Conservation (phyloP, 2,797 vertebrate species). For the Ibycter americanus region DNA sequence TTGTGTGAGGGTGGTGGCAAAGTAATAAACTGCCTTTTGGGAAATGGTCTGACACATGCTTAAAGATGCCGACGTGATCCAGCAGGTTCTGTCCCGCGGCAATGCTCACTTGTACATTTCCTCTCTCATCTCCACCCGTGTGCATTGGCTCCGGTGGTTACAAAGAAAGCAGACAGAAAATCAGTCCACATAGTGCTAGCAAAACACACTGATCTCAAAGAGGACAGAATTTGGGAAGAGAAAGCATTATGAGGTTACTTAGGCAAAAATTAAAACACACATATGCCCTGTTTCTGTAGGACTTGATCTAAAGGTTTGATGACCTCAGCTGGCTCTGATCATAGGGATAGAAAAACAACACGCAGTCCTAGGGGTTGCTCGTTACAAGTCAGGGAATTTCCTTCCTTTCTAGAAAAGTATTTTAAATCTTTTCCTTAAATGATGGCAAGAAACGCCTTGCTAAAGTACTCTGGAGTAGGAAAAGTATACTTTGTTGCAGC, state of each 20-base stretch:
- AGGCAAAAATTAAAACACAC: background rate
- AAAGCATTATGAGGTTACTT: background rate
- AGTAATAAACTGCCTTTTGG: background rate
- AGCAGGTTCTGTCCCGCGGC: background rate
- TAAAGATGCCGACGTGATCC: background rate
- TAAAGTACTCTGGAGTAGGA: background rate
- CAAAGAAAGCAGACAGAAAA: background rate
- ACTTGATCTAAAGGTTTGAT: background rate
- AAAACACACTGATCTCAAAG: background rate
- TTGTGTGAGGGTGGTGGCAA: background rate
- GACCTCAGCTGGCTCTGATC: background rate
- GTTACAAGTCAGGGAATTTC: background rate
- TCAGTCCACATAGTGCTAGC: accelerated
- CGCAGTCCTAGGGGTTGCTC: background rate
- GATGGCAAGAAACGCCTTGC: background rate
- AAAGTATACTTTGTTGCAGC: background rate
- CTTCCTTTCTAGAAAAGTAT: background rate
- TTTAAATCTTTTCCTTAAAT: background rate
- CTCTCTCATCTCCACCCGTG: accelerated
- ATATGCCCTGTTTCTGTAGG: background rate
- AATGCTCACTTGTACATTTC: background rate
- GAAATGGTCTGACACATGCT: background rate
- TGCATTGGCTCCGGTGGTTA: accelerated
- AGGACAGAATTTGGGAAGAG: background rate
- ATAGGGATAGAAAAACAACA: accelerated